These are phyloP conservation scores for Nematolebias whitei DNA, from an alignment of 2,113 vertebrate genomes.

Conservation along the genomic window DNA sequence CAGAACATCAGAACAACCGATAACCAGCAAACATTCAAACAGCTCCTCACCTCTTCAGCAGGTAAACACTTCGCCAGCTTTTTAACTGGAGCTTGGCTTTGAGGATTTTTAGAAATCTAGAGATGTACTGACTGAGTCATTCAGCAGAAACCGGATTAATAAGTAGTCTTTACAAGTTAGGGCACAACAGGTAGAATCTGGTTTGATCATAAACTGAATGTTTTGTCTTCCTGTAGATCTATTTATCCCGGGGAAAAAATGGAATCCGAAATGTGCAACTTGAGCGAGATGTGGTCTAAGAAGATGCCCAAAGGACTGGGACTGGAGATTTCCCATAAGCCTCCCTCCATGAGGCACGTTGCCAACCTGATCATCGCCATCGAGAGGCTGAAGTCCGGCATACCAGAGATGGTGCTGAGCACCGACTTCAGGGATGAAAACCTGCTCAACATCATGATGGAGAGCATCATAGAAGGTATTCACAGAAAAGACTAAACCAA, in stretches of 20 bases:
- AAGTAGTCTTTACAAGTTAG: not conserved
- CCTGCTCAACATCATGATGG: constrained; percentile 66
- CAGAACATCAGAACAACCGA: constrained; percentile 30
- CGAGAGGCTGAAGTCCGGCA: constrained; percentile 50
- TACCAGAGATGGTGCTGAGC: not conserved
- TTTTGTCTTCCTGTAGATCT: constrained; percentile 29
- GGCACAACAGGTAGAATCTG: not conserved
- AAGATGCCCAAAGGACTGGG: constrained; percentile 51
- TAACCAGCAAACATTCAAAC: not conserved
- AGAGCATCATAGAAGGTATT: constrained; percentile 68
- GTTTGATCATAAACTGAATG: too few relatives aligned
- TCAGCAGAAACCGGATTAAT: not conserved
- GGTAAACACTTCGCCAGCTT: constrained; percentile 33
- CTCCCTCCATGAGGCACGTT: constrained; percentile 45
- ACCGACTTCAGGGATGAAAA: constrained; percentile 59
- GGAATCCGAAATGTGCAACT: constrained; percentile 28
- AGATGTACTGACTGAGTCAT: not conserved
- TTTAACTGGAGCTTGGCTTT: not conserved
- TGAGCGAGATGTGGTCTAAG: constrained; percentile 1
- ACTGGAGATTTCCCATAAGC: constrained; percentile 57
- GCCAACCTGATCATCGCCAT: constrained; percentile 68
- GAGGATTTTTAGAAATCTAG: not conserved
- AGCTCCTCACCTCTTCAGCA: constrained; percentile 11
- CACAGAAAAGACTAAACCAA: not conserved
- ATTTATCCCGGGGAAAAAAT: constrained; percentile 21